A percentile compares a stretch with the other conserved stretches of the same genome.
These are phyloP conservation scores for Lacanobia wlatinum DNA, from an alignment of 2,888 invertebrate genomes.

Conservation along the genomic window DNA sequence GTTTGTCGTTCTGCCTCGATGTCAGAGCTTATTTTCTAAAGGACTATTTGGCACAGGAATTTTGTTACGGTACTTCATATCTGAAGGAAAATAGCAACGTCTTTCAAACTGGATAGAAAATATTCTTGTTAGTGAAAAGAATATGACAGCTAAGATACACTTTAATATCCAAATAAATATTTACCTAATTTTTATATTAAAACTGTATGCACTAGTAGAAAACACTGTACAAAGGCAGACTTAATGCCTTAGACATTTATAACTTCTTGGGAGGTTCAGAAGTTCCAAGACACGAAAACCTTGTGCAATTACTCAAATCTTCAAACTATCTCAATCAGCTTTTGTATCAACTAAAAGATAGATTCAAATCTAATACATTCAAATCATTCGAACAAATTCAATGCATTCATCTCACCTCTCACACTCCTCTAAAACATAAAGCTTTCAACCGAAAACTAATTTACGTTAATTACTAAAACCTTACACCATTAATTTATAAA, in stretches of 20 bases:
- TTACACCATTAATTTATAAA: slow-evolving; percentile 42
- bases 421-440: slow-evolving; percentile 32
- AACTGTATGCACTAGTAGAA: too few relatives aligned
- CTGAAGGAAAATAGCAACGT: slow-evolving; percentile 39
- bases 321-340: not conserved
- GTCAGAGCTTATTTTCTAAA: slow-evolving; percentile 55
- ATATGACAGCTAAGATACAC: not conserved
- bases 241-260: not conserved
- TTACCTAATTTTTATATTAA: not conserved
- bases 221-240: too few relatives aligned
- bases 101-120: slow-evolving; percentile 27
- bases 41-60: slow-evolving; percentile 60
- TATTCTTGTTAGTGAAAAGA: slow-evolving; percentile 1
- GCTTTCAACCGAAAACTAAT: slow-evolving; percentile 46
- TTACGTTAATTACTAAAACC: slow-evolving; percentile 49
- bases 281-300: not conserved
- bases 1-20: slow-evolving; percentile 41
- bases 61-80: slow-evolving; percentile 39
- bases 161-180: not conserved
- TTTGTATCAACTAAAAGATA: not conserved
- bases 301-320: slow-evolving; percentile 6
- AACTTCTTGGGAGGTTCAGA: not conserved
- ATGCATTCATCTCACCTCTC: slow-evolving; percentile 28
- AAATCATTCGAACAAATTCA: slow-evolving; percentile 19
- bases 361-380: slow-evolving; percentile 26